Base-by-base conservation (phyloP, 2,797 vertebrate species). In the Thripadectes ignobilis region DNA sequence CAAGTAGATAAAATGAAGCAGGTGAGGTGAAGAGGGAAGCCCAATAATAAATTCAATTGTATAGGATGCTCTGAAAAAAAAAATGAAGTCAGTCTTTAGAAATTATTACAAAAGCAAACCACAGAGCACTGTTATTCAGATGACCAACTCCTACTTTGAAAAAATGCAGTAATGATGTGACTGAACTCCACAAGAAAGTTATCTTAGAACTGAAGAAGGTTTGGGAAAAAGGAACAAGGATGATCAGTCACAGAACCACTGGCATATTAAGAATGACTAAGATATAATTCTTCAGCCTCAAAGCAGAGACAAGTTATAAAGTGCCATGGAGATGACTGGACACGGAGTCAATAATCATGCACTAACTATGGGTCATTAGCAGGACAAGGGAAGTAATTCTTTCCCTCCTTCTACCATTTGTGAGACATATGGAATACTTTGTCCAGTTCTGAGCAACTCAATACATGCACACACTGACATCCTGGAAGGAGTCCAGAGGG, bases 401-500 rank as follows among this genome's bases (percentile, higher is more conserved):
- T 67, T 41, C 36, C 3, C 21, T 63, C 26, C 23, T 58, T 30
- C 27, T 7, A 27, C 36, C 19, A 22, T 68, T 55, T 67, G 24
- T 61, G 63, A 92, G 30, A 65, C 23, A 68, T 5, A 51, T 1
- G 6, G 21, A 63, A 43, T n/a, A 43, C 7, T 79, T 32, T 18
- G 39, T 52, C 32, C 71, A 36, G 34, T 45, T 29, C 48, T 13
- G 34, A 49, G 39, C 39, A 59, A 30, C 21, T 6, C 54, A 78
- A 23, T 22, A 34, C 17, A 45, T 29, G 59, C n/a, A 49, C 43
- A 52, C 0, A 0, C 36, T 58, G 63, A 57, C 24, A 34, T 11
- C 15, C 19, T 59, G 30, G 67, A 75, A 46, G 27, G 59, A 55
- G 22, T 27, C 9, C 0, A 1, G 17, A 72, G 9, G 10, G 27